Percentiles rank a stretch among this genome's conserved stretches.
Evolutionary conservation across 2,113 vertebrate genomes (phyloP).

Genomic region (Pholis gunnellus): DNA sequence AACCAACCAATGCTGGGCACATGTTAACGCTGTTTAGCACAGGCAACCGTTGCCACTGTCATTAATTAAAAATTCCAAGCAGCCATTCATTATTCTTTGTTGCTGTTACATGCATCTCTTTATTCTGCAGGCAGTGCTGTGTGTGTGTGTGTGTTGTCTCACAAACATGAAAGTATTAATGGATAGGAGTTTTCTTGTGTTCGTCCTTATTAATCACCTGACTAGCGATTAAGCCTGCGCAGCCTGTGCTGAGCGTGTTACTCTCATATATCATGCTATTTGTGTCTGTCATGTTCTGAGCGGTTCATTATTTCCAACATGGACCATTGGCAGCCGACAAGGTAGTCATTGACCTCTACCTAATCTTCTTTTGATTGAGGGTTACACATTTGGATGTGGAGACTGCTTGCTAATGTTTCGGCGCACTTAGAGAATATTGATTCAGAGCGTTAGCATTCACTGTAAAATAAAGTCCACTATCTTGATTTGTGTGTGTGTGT

Average conservation of each 20-base stretch:
- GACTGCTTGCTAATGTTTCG: slow-evolving; percentile 40
- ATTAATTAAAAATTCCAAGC: slow-evolving; percentile 62
- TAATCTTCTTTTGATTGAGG: slow-evolving; percentile 73
- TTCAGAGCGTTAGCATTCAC: slow-evolving; percentile 20
- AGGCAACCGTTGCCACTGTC: slow-evolving; percentile 37
- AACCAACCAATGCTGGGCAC: slow-evolving; percentile 43
- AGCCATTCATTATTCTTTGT: slow-evolving; percentile 51
- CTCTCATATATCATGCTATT: slow-evolving; percentile 74
- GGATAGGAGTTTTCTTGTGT: slow-evolving; percentile 60
- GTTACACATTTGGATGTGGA: slow-evolving; percentile 42
- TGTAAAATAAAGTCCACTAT: slow-evolving; percentile 33
- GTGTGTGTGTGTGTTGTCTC: slow-evolving; percentile 15
- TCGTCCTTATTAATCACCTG: slow-evolving; percentile 68
- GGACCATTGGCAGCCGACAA: slow-evolving; percentile 63
- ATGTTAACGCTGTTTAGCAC: slow-evolving; percentile 58
- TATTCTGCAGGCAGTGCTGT: slow-evolving; percentile 24
- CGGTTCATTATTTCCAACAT: slow-evolving; percentile 75
- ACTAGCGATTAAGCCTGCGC: slow-evolving; percentile 64
- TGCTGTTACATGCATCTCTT: slow-evolving; percentile 8
- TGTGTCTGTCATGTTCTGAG: slow-evolving; percentile 69
- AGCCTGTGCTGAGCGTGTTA: slow-evolving; percentile 17
- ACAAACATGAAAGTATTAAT: slow-evolving; percentile 49
- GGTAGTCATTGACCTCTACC: slow-evolving; percentile 65
- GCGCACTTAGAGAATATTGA: slow-evolving; percentile 46
- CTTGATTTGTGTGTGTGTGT: slow-evolving; percentile 33